Evolutionary conservation across 2,888 invertebrate species (phyloP).

Genomic region (Ethmia dodecea): DNA sequence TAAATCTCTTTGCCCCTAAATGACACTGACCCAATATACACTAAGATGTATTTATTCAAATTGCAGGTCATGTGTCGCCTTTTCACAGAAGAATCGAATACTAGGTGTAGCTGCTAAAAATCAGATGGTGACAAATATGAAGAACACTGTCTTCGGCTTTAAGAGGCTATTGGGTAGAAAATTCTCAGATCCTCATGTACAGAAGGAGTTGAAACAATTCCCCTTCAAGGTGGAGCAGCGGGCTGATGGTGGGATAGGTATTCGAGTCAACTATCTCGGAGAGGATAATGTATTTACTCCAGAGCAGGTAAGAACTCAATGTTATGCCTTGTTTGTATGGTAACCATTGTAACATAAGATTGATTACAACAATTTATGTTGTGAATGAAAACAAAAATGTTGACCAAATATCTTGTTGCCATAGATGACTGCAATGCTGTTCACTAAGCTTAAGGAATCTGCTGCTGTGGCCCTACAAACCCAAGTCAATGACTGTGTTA

Average conservation of each 20-base stretch:
- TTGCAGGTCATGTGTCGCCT: slow-evolving; percentile 95
- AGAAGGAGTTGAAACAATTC: slow-evolving; percentile 87
- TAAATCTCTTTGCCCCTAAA: too few species aligned
- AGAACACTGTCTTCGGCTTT: slow-evolving; percentile 96
- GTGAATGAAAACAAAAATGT: background rate
- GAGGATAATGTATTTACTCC: slow-evolving; percentile 92
- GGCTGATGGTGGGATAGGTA: slow-evolving; percentile 89
- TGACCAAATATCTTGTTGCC: background rate
- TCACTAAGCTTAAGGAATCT: slow-evolving; percentile 96
- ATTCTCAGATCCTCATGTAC: slow-evolving; percentile 91
- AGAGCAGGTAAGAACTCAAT: slow-evolving; percentile 82
- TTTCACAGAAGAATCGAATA: slow-evolving; percentile 93
- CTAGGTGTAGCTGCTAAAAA: slow-evolving; percentile 98
- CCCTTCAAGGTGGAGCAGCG: slow-evolving; percentile 88
- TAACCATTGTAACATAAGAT: too few species aligned
- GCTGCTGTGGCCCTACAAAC: slow-evolving; percentile 92
- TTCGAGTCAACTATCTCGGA: slow-evolving; percentile 92
- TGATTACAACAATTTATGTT: too few species aligned
- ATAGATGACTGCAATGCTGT: slow-evolving; percentile 93
- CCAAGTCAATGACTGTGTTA: slow-evolving; percentile 95
- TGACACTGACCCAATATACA: too few species aligned
- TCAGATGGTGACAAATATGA: slow-evolving; percentile 97
- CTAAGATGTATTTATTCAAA: too few species aligned
- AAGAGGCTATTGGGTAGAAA: slow-evolving; percentile 95
- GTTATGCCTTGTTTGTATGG: too few species aligned